A percentile compares a stretch with the other conserved stretches of the same genome.
Evolutionary conservation across 2,888 invertebrate genomes (phyloP).

Genomic region (Stenoptilia bipunctidactyla): DNA sequence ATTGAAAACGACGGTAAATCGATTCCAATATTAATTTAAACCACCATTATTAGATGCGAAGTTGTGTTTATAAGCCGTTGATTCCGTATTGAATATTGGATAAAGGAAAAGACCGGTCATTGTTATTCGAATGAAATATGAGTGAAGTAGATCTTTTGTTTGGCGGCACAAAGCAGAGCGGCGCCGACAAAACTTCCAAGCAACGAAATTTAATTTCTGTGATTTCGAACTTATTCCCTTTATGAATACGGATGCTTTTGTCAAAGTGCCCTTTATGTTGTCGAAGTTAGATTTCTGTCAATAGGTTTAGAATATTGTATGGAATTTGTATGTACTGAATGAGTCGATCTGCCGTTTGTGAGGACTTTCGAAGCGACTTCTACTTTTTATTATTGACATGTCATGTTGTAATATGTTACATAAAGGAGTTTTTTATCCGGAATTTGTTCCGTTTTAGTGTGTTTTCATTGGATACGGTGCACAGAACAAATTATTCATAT

Average conservation of each 20-base stretch:
- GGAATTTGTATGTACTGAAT: slow-evolving; percentile 47
- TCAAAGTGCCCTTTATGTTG: slow-evolving; percentile 46
- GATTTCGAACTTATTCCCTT: slow-evolving; percentile 43
- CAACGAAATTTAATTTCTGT: slow-evolving; percentile 56
- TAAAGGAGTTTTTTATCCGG: too few species aligned
- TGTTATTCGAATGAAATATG: slow-evolving; percentile 55
- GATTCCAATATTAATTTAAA: background rate
- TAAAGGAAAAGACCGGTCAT: slow-evolving; percentile 44
- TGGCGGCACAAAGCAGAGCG: slow-evolving; percentile 37
- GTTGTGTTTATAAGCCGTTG: slow-evolving; percentile 14
- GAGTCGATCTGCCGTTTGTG: slow-evolving; percentile 40
- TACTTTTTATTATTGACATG: too few species aligned
- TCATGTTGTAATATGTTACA: too few species aligned
- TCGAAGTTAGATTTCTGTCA: slow-evolving; percentile 40
- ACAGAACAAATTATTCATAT: too few species aligned
- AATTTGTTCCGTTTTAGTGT: too few species aligned
- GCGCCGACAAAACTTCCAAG: slow-evolving; percentile 26
- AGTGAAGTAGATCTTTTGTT: slow-evolving; percentile 48
- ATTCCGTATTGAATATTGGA: slow-evolving; percentile 40
- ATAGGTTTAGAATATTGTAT: slow-evolving; percentile 46
- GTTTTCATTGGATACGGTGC: too few species aligned
- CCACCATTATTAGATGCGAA: too few species aligned
- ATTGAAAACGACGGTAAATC: too few species aligned
- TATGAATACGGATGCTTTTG: slow-evolving; percentile 34
- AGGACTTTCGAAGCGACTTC: slow-evolving; percentile 27